phyloP scores from a whole-genome alignment of 2,888 invertebrate genomes.

The Rhagophthalmus giganteus region DNA sequence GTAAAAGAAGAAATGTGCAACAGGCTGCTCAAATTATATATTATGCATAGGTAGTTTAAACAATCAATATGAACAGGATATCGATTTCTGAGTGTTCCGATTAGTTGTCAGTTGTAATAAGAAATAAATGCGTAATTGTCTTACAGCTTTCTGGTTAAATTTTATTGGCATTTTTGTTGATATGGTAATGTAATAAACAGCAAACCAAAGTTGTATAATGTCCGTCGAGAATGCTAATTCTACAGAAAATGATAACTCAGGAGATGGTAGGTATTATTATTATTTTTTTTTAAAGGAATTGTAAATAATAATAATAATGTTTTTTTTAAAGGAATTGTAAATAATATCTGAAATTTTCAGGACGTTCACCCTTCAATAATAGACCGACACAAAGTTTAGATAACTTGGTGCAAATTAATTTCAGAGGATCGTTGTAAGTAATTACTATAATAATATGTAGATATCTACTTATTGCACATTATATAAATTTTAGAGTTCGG shows the following conservation, averaged over 20 bases:
- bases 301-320: too few relatives aligned
- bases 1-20: conserved; percentile 27
- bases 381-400: conserved; percentile 23
- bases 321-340: background rate
- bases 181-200: conserved; percentile 1
- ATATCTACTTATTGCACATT: too few relatives aligned
- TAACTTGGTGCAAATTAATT: conserved; percentile 57
- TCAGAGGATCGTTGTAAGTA: conserved; percentile 58
- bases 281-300: conserved; percentile 7
- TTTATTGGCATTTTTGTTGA: conserved; percentile 23
- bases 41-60: too few relatives aligned
- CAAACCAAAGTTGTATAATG: background rate
- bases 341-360: conserved; percentile 13
- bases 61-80: conserved; percentile 39
- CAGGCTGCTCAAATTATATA: conserved; percentile 26
- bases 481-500: too few relatives aligned
- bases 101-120: conserved; percentile 26
- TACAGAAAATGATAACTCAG: conserved; percentile 20
- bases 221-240: conserved; percentile 8
- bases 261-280: conserved; percentile 20
- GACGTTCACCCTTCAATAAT: conserved; percentile 1
- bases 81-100: conserved; percentile 32
- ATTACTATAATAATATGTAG: background rate
- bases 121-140: conserved; percentile 32
- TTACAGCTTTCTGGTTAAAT: conserved; percentile 31